phyloP scores from a whole-genome alignment of 2,888 invertebrate species.

The Amiota minor region DNA sequence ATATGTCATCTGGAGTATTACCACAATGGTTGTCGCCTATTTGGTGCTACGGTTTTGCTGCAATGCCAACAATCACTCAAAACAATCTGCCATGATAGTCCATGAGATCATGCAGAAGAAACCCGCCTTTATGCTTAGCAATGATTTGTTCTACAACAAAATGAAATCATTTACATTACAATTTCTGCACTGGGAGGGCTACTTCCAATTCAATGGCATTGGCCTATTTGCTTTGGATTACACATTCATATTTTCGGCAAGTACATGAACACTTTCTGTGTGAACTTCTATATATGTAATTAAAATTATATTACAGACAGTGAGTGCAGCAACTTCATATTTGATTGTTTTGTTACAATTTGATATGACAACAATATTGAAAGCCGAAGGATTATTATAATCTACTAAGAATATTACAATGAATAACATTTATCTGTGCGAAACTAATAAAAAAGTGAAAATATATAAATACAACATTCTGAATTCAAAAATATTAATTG shows the following conservation, averaged over 20 bases:
- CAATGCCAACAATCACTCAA: constrained; percentile 68
- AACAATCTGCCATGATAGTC: constrained; percentile 72
- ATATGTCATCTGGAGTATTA: constrained; percentile 69
- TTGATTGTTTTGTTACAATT: constrained; percentile 73
- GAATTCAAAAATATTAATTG: neutral
- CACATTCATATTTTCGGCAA: constrained; percentile 73
- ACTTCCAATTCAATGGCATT: constrained; percentile 72
- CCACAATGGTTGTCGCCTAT: constrained; percentile 67
- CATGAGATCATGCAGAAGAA: constrained; percentile 74
- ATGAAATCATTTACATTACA: constrained; percentile 74
- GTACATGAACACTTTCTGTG: constrained; percentile 22
- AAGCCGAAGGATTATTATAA: constrained; percentile 62
- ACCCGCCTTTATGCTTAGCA: constrained; percentile 72
- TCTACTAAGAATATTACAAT: constrained; percentile 40
- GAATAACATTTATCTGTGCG: too few species aligned
- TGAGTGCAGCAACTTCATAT: constrained; percentile 73
- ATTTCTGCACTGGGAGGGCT: constrained; percentile 73
- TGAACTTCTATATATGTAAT: neutral
- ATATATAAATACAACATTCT: neutral
- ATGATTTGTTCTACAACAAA: constrained; percentile 72
- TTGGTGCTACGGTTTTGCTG: constrained; percentile 69
- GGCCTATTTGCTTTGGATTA: constrained; percentile 73
- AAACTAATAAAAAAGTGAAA: too few species aligned
- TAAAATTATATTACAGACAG: constrained; percentile 59
- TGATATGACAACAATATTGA: constrained; percentile 69